Percentiles rank a stretch among this genome's conserved stretches.
Conservation (phyloP, 2,113 vertebrate genomes). For the Spea multiplicata region DNA sequence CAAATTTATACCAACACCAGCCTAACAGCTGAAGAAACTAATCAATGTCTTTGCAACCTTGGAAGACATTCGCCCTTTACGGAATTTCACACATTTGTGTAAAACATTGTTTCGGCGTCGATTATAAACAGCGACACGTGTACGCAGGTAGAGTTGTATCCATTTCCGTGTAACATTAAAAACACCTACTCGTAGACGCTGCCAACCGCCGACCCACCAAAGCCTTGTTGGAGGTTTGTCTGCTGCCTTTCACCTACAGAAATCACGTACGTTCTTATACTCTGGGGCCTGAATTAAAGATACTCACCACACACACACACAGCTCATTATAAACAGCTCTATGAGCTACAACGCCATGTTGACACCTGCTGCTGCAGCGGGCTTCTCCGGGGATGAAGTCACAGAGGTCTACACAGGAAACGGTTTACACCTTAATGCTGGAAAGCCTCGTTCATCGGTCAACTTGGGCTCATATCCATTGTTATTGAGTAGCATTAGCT, state of each 20-base stretch:
- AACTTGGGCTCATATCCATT: not conserved
- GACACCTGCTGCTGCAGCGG: not conserved
- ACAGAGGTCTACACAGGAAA: not conserved
- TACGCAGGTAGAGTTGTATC: no score
- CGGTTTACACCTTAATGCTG: not conserved
- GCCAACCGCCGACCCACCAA: no score
- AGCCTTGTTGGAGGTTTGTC: not conserved
- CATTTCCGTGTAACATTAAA: no score
- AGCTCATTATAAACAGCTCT: slow-evolving; percentile 18
- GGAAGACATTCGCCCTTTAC: no score
- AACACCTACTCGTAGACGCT: no score
- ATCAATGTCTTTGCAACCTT: no score
- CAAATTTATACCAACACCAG: no score
- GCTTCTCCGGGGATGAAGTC: slow-evolving; percentile 8
- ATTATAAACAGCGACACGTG: no score
- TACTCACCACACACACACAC: not conserved
- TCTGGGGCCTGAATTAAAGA: slow-evolving; percentile 22
- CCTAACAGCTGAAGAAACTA: no score
- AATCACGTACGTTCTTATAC: not conserved
- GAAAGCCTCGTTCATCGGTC: not conserved
- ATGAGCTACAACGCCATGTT: not conserved
- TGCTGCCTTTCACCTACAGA: not conserved
- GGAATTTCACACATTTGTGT: no score
- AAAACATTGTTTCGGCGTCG: no score
- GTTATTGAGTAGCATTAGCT: not conserved